phyloP scores from a whole-genome alignment of 1,140 invertebrate genomes.

The Helicoverpa zea region DNA sequence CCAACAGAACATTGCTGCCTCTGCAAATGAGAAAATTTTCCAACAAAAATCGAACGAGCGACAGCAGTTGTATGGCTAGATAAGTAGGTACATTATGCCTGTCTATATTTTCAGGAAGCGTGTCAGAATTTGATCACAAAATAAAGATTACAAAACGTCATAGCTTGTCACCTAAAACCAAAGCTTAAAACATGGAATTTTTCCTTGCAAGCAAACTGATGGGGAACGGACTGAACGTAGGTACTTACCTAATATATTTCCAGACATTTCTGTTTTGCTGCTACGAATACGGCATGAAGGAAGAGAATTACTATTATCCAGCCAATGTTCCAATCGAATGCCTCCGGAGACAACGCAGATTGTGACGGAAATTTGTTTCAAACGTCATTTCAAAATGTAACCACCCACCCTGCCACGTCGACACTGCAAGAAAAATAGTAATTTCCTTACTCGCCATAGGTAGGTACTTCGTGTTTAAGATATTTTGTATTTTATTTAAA shows the following conservation, averaged over 20 bases:
- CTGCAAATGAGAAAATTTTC: not conserved
- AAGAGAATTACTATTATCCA: conserved; percentile 81
- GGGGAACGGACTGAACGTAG: too few relatives aligned
- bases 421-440: conserved; percentile 63
- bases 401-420: conserved; percentile 54
- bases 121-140: not conserved
- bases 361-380: conserved; percentile 80
- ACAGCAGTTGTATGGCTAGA: not conserved
- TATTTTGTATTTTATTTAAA: not conserved
- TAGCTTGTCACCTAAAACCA: too few relatives aligned
- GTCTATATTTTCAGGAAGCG: too few relatives aligned
- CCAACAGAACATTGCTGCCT: not conserved
- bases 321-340: conserved; percentile 82
- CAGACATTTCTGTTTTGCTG: not conserved
- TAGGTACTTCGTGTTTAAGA: not conserved
- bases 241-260: not conserved
- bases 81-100: not conserved
- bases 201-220: too few relatives aligned
- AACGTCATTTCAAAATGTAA: conserved; percentile 79
- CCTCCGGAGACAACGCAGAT: conserved; percentile 64
- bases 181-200: too few relatives aligned
- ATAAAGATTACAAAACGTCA: not conserved
- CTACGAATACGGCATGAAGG: conserved; percentile 67
- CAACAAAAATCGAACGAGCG: not conserved
- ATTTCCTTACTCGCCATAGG: conserved; percentile 60